Base-by-base conservation (phyloP, 1,140 invertebrate genomes). In the Wasmannia auropunctata region DNA sequence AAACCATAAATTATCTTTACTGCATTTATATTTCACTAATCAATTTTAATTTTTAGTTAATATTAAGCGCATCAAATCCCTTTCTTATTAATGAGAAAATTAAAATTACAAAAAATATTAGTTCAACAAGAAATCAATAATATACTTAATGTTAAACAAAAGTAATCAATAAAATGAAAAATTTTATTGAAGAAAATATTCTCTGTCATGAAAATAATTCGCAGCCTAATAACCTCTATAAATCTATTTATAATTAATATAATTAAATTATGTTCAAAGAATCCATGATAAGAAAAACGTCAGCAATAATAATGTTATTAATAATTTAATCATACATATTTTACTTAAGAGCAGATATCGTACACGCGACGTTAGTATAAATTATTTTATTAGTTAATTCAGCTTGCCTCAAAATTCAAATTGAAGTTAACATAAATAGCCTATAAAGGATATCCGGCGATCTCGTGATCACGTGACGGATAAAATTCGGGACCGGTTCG, bases 361-460 rank as follows among this genome's bases (percentile, higher is more conserved):
- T 43, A 51, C 19, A 54, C 43, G 37, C 63, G n/a, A 58, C 25
- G 6, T 28, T 58, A 28, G n/a, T 54, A 49, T 80, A 86, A 65
- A 88, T 79, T 25, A 67, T 51, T 22, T 37, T 37, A 81, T 67
- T 77, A 77, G 31, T 83, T 28, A 37, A 49, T 40, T 54, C 25
- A 16, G 8, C 5, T 63, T 22, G 49, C 8, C 5, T 40, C 72
- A 54, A 86, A 86, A 86, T 88, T 69, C 62, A 56, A 63, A 67
- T 89, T 63, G 34, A 25, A 89, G 28, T 85, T 43, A 43, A 56
- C 37, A 54, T 54, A 72, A 81, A 58, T 31, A 46, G 62, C 43
- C 19, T 19, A 54, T 79, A 58, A 70, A 87, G 86, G 76, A 90
- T 87, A 88, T 90, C 88, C 89, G 89, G 81, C 81, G 81, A 90